Conservation (phyloP, 2,888 invertebrate species). For the Brachynemurus nebulosus region DNA sequence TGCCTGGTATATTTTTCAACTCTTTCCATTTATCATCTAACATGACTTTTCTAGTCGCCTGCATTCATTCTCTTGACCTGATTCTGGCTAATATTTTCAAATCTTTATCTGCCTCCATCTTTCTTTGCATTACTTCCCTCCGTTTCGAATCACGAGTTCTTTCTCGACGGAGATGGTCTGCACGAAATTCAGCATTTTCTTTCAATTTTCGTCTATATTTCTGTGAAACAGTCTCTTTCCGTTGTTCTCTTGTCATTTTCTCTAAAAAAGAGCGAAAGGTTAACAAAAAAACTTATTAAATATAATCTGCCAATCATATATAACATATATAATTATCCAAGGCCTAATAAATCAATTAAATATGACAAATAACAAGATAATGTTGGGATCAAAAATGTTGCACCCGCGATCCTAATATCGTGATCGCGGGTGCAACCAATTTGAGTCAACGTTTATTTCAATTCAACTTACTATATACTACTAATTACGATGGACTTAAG, state of each 20-base stretch:
- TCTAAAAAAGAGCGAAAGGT: too few species aligned
- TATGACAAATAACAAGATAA: slow-evolving; percentile 5
- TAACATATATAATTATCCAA: slow-evolving; percentile 10
- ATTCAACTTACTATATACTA: neutral
- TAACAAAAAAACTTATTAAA: slow-evolving; percentile 1
- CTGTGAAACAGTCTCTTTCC: too few species aligned
- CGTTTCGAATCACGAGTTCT: slow-evolving; percentile 3
- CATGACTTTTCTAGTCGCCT: slow-evolving; percentile 10
- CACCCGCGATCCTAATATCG: too few species aligned
- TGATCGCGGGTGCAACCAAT: slow-evolving; percentile 12
- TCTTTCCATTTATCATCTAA: too few species aligned
- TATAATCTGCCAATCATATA: slow-evolving; percentile 6
- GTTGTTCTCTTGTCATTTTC: neutral
- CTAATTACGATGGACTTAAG: too few species aligned
- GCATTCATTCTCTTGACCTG: slow-evolving; percentile 3
- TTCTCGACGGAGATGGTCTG: neutral
- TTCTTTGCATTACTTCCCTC: slow-evolving; percentile 5
- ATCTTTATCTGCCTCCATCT: too few species aligned
- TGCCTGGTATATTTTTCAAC: too few species aligned
- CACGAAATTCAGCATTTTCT: too few species aligned
- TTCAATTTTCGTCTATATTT: too few species aligned
- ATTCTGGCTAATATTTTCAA: slow-evolving; percentile 1
- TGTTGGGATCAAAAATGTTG: neutral
- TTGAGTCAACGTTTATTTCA: neutral
- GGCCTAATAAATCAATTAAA: too few species aligned